Evolutionary conservation across 2,888 invertebrate species (phyloP).

Genomic region (Tipula helvola): DNA sequence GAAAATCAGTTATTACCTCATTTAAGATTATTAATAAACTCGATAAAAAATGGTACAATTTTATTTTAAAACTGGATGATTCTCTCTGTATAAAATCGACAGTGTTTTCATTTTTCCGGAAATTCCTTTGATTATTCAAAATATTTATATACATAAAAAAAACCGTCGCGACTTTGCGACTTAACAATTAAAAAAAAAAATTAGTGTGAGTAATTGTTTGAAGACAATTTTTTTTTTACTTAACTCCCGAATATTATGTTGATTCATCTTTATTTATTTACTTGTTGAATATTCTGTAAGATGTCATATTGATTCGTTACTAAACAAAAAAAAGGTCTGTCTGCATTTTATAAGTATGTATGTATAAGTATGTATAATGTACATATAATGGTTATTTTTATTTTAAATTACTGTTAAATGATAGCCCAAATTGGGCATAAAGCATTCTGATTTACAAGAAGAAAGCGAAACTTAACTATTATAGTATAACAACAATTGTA

Average conservation of each 20-base stretch:
- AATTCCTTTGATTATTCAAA: not conserved
- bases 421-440: not conserved
- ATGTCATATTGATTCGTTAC: not conserved
- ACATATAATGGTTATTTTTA: not conserved
- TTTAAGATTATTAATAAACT: not conserved
- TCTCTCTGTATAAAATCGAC: not conserved
- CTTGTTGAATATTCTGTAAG: not conserved
- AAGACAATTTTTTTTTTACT: not conserved
- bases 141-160: not conserved
- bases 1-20: not conserved
- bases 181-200: not conserved
- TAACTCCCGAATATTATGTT: not conserved
- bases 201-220: not conserved
- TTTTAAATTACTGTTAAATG: not conserved
- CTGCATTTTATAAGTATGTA: not conserved
- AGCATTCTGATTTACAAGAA: not conserved
- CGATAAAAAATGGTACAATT: not conserved
- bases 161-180: not conserved
- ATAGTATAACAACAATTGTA: too few relatives aligned
- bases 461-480: not conserved
- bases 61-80: not conserved
- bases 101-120: not conserved
- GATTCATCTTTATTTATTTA: not conserved
- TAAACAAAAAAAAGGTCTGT: too few relatives aligned
- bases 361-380: not conserved